phyloP scores from a whole-genome alignment of 1,140 invertebrate species.

The Leptopilina boulardi region DNA sequence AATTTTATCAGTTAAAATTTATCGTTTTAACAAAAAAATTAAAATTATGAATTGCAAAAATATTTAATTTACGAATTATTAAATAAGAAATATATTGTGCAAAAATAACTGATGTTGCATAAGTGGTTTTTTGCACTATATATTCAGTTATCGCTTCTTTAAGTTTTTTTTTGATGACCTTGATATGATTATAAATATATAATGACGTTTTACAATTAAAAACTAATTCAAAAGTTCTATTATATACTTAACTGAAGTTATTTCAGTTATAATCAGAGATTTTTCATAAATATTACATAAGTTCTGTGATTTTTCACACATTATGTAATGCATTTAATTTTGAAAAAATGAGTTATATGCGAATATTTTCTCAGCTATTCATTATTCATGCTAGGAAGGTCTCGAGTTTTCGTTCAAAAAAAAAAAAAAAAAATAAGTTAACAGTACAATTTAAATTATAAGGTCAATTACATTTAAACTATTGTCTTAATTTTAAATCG shows the following conservation, averaged over 20 bases:
- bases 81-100: not conserved
- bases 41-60: not conserved
- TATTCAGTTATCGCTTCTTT: not conserved
- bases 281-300: not conserved
- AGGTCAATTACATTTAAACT: slow-evolving; percentile 7
- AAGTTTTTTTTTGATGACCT: not conserved
- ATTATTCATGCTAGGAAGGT: slow-evolving; percentile 13
- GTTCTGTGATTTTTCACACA: not conserved
- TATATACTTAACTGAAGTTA: not conserved
- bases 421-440: not conserved
- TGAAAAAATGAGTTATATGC: not conserved
- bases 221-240: too few species aligned
- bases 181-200: not conserved
- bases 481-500: not conserved
- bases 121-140: not conserved
- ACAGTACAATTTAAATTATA: not conserved
- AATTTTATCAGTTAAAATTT: not conserved
- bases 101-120: not conserved
- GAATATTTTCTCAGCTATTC: not conserved
- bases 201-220: too few species aligned
- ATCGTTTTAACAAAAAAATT: not conserved
- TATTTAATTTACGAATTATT: not conserved
- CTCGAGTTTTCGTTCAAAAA: slow-evolving; percentile 8
- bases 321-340: not conserved
- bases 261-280: not conserved